Conservation (phyloP, 1,140 invertebrate genomes). For the Brachionus sp. region DNA sequence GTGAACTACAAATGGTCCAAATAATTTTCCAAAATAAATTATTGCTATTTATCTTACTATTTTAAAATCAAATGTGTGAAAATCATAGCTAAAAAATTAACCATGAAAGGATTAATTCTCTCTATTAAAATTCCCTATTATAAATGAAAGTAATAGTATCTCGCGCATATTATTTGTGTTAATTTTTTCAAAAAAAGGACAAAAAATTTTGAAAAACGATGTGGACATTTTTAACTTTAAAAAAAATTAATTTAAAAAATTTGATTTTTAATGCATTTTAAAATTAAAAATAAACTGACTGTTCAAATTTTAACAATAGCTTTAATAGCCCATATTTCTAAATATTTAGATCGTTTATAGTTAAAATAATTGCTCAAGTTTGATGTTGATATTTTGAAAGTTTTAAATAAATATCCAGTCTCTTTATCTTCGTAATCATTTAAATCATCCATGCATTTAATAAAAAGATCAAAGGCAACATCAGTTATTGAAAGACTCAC, state of each 20-base stretch:
- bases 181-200: no score
- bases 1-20: no score
- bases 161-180: no score
- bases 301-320: not conserved
- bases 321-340: constrained; percentile 18
- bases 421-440: constrained; percentile 1
- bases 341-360: constrained; percentile 24
- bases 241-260: not conserved
- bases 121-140: no score
- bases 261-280: not conserved
- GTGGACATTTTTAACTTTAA: no score
- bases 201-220: no score
- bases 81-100: no score
- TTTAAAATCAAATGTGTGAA: no score
- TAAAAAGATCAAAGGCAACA: constrained; percentile 14
- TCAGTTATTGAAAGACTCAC: not conserved
- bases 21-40: no score
- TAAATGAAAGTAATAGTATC: no score
- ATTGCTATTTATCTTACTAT: no score
- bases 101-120: no score
- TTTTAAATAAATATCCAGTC: not conserved
- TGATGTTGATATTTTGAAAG: not conserved
- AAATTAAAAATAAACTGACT: not conserved
- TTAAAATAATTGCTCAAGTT: not conserved
- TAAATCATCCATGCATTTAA: constrained; percentile 9